These are phyloP conservation scores for Orthosia incerta DNA, from an alignment of 2,888 invertebrate species.

Conservation along the genomic window DNA sequence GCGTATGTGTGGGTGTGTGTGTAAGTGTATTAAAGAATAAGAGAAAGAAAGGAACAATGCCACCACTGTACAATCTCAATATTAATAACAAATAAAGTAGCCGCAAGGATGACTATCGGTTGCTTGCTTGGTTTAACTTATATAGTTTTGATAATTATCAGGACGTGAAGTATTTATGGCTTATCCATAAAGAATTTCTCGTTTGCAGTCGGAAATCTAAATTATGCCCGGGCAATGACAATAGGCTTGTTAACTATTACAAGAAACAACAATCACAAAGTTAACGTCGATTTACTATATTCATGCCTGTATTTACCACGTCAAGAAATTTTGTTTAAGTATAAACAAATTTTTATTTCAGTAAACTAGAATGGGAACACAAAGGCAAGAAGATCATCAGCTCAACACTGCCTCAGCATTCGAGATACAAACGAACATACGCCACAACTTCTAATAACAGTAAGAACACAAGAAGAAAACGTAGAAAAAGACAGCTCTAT, in stretches of 20 bases:
- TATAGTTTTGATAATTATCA: not conserved
- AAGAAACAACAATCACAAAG: not conserved
- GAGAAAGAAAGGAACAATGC: no score
- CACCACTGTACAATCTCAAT: no score
- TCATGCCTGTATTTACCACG: no score
- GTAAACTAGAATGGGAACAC: slow-evolving; percentile 88
- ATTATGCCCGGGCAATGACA: not conserved
- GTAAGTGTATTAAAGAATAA: no score
- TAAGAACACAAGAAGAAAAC: slow-evolving; percentile 70
- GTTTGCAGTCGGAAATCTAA: not conserved
- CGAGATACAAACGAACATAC: slow-evolving; percentile 81
- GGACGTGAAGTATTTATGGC: no score
- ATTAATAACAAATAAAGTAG: no score
- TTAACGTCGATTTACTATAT: no score
- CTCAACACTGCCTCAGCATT: slow-evolving; percentile 80
- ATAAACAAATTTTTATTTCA: slow-evolving; percentile 40
- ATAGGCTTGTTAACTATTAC: not conserved
- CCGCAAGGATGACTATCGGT: not conserved
- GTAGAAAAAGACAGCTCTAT: slow-evolving; percentile 82
- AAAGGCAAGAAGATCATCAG: slow-evolving; percentile 84
- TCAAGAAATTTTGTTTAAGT: no score
- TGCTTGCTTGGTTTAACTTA: not conserved
- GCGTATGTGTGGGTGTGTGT: no score
- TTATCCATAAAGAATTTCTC: not conserved
- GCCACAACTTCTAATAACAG: slow-evolving; percentile 59